Base-by-base conservation (phyloP, 2,113 vertebrate genomes). In the Myotis davidii region DNA sequence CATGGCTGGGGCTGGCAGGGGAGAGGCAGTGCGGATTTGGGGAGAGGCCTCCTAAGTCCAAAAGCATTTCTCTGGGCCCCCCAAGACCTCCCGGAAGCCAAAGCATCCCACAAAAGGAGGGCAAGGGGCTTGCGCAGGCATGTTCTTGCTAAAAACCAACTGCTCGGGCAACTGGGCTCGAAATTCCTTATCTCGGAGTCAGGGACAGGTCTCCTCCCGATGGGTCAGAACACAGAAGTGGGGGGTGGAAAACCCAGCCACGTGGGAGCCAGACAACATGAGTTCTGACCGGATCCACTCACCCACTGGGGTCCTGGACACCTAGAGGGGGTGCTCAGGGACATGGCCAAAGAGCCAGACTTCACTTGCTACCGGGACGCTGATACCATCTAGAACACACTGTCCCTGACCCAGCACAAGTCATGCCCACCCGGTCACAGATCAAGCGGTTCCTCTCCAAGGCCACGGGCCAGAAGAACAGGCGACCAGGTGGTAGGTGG, bases 1-100 rank as follows among this genome's bases (percentile, higher is more conserved):
- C 99, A 99, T 99, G 2, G 97, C 99, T 99, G 98, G 82, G 70
- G 81, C 88, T 96, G 65, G 54, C 52, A 64, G 21, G 20, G 34
- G 76, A 73, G 32, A 89, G 50, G 61, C 29, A 45, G 21, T 20
- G 9, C 17, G 21, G 83, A 79, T 74, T 56, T 79, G 42, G 42
- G 34, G 25, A 27, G 83, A 85, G 88, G 50, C 42, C 23, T 20
- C 54, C 0, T 25, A n/a, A 78, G 11, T 37, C 65, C 84, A 42
- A 61, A 81, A 78, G 20, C 81, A 76, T 25, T 72, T 77, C 21
- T 84, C 74, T 32, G n/a, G 42, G 16, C 5, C 25, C 79, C 56
- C 56, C 61, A 59, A 52, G 69, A 65, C 74, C 39, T 79, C 45
- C 14, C 67, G 42, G 65, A 94, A 92, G 94, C 70, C 0, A 0